These are phyloP conservation scores for Uria lomvia DNA, from an alignment of 2,113 vertebrate genomes.

Conservation along the genomic window DNA sequence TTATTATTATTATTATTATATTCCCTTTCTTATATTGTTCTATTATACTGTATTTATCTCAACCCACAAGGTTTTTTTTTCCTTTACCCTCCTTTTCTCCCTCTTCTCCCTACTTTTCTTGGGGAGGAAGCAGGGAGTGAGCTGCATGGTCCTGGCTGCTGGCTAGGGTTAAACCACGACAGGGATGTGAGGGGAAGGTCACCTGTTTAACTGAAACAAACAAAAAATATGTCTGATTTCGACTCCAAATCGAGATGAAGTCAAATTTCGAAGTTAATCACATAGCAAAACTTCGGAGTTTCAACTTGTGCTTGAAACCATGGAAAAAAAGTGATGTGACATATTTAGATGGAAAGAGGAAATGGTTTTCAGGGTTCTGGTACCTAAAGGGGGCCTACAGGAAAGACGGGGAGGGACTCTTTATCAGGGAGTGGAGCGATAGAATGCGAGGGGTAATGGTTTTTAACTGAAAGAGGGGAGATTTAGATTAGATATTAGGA, in stretches of 20 bases:
- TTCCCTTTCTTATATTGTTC: background rate
- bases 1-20: background rate
- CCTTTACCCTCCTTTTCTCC: background rate
- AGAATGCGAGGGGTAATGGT: too few relatives aligned
- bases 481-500: too few relatives aligned
- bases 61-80: background rate
- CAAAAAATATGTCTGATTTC: background rate
- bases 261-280: background rate
- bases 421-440: too few relatives aligned
- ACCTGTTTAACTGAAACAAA: background rate
- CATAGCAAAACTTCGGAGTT: background rate
- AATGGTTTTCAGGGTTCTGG: background rate
- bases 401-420: too few relatives aligned
- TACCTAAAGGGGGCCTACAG: too few relatives aligned
- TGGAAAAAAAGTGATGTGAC: background rate
- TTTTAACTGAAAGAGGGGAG: too few relatives aligned
- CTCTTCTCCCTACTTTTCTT: background rate
- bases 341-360: background rate
- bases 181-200: background rate
- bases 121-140: background rate
- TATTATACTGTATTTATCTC: background rate
- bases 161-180: background rate
- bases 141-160: background rate
- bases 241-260: background rate
- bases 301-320: background rate